Evolutionary conservation across 2,113 vertebrate species (phyloP).

Genomic region (Chroicocephalus ridibundus): DNA sequence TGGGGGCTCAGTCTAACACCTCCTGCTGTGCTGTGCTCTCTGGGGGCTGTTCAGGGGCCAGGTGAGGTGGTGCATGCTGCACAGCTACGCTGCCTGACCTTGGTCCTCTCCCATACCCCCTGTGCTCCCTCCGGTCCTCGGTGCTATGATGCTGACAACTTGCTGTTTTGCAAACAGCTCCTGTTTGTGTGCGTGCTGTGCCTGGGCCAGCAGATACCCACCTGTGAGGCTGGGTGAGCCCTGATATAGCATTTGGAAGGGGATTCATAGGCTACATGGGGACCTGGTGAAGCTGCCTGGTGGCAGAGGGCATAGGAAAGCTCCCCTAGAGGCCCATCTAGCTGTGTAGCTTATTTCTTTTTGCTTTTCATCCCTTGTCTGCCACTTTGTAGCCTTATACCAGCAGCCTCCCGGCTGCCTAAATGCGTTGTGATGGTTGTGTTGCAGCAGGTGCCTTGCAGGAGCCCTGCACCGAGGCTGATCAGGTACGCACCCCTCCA

Average conservation of each 20-base stretch:
- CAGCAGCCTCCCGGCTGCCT: background rate
- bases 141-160: background rate
- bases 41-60: background rate
- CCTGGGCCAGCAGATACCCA: background rate
- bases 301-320: background rate
- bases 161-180: background rate
- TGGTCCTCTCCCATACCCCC: background rate
- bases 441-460: background rate
- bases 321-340: background rate
- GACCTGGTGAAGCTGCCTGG: background rate
- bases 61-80: background rate
- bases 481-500: background rate
- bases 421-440: background rate
- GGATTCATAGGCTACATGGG: background rate
- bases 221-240: background rate
- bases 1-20: background rate
- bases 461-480: background rate
- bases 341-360: background rate
- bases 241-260: background rate
- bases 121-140: background rate
- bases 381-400: background rate
- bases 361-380: background rate
- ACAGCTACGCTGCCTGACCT: background rate
- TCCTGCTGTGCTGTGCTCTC: background rate
- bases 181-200: accelerated